Conservation (phyloP, 2,888 invertebrate species). For the Leptinotarsa tumamoca region DNA sequence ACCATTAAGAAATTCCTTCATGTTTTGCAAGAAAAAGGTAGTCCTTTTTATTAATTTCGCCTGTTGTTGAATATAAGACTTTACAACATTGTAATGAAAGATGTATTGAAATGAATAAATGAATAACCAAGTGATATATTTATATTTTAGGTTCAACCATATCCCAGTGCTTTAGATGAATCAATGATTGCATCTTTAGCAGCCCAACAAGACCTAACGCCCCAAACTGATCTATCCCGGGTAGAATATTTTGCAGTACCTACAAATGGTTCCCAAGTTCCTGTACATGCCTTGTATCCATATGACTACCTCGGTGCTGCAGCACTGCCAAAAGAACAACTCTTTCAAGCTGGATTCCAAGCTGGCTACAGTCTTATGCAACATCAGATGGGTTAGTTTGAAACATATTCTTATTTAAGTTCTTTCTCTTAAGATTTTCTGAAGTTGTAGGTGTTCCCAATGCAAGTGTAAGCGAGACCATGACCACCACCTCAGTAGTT, state of each 20-base stretch:
- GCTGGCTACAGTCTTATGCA: constrained; percentile 65
- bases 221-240: constrained; percentile 61
- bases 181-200: constrained; percentile 64
- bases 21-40: not conserved
- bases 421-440: not conserved
- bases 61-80: not conserved
- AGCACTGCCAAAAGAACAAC: constrained; percentile 59
- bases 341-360: constrained; percentile 65
- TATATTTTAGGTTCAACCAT: constrained; percentile 60
- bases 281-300: constrained; percentile 63
- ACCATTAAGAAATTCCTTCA: too few relatives aligned
- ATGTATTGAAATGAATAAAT: too few relatives aligned
- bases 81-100: too few relatives aligned
- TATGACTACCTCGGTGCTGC: constrained; percentile 68
- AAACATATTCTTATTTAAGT: not conserved
- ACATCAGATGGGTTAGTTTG: constrained; percentile 59
- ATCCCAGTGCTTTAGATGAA: constrained; percentile 63
- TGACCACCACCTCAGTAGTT: constrained; percentile 58
- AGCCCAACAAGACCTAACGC: constrained; percentile 61
- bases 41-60: constrained; percentile 18
- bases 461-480: constrained; percentile 58
- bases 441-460: constrained; percentile 55
- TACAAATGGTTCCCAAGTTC: constrained; percentile 59
- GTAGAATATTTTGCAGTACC: constrained; percentile 69
- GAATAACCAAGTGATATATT: not conserved